Evolutionary conservation across 2,113 vertebrate species (phyloP).

Genomic region (Chlorodrepanis virens): DNA sequence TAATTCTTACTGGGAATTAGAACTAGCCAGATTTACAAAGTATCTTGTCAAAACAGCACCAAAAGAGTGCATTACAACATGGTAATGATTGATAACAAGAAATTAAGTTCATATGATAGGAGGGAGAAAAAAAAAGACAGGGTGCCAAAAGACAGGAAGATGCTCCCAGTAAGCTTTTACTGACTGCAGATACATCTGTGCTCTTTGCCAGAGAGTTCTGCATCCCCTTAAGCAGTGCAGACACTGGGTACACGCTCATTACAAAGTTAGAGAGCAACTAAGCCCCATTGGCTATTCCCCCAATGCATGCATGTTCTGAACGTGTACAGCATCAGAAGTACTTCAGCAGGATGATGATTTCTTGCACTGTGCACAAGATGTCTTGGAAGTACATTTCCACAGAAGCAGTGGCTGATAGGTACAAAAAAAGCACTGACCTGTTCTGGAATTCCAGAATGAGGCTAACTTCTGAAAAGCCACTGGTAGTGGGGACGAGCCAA

Average conservation of each 20-base stretch:
- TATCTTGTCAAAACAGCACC: not conserved
- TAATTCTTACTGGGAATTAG: not conserved
- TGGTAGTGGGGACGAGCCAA: not conserved
- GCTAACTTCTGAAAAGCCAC: not conserved
- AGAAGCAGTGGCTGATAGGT: not conserved
- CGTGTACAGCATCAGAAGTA: not conserved
- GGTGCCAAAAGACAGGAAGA: not conserved
- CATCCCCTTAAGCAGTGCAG: not conserved
- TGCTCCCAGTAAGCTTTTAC: not conserved
- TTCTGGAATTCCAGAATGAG: not conserved
- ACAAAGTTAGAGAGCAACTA: not conserved
- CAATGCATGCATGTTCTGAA: not conserved
- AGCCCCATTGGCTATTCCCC: not conserved
- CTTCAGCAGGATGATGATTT: not conserved
- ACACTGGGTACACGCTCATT: rapidly evolving
- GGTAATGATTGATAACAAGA: rapidly evolving
- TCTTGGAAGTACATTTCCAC: not conserved
- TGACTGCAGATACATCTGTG: not conserved
- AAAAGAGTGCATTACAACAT: not conserved
- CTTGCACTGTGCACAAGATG: not conserved
- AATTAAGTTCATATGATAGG: not conserved
- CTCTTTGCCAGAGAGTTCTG: not conserved
- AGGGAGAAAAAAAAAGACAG: not conserved
- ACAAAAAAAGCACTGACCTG: not conserved
- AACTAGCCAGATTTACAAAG: not conserved